Conservation (phyloP, 2,888 invertebrate genomes). For the Epirrhoe tristata region DNA sequence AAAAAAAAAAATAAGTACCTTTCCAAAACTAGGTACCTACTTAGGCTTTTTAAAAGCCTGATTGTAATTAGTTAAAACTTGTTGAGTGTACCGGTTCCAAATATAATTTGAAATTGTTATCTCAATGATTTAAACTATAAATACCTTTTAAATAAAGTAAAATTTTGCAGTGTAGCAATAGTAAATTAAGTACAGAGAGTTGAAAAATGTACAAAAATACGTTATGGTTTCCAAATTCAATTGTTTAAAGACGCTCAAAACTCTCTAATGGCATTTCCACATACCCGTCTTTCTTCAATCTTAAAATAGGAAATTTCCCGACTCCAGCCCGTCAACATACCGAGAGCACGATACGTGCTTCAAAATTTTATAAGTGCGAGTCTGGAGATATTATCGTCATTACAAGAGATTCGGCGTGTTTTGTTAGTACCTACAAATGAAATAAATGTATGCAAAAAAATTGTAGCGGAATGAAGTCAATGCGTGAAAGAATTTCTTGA, state of each 20-base stretch:
- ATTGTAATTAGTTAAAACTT: too few species aligned
- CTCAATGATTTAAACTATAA: too few species aligned
- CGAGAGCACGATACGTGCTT: conserved; percentile 50
- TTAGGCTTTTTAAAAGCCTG: too few species aligned
- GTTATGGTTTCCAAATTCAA: neutral
- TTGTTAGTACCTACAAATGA: conserved; percentile 13
- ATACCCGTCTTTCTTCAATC: neutral
- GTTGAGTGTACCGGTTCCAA: too few species aligned
- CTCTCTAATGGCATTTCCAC: neutral
- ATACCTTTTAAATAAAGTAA: too few species aligned
- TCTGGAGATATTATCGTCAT: conserved; percentile 46
- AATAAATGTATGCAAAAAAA: neutral
- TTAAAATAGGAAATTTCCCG: neutral
- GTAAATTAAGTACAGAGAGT: too few species aligned
- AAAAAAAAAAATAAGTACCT: too few species aligned
- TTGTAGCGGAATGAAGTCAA: neutral
- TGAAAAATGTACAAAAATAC: neutral
- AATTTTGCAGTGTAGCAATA: too few species aligned
- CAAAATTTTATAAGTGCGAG: conserved; percentile 60
- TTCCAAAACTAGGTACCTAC: too few species aligned
- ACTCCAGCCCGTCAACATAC: neutral
- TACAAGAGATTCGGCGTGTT: conserved; percentile 36
- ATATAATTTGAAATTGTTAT: too few species aligned
- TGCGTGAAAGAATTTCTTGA: too few species aligned
- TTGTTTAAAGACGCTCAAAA: neutral